phyloP scores from a whole-genome alignment of 2,113 vertebrate species.

The Bujurquina vittata region DNA sequence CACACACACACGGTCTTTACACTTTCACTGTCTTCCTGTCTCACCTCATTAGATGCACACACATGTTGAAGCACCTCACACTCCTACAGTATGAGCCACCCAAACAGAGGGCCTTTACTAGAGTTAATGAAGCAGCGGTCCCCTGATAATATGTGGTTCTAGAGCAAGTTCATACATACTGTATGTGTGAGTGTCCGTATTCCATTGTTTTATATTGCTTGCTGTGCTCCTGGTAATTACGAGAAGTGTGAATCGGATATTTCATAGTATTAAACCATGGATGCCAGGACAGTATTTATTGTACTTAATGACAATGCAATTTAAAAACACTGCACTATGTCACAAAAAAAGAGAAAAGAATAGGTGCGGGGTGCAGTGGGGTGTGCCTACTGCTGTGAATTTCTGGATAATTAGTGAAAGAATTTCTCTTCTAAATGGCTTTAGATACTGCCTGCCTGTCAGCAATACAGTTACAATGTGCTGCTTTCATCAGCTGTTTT shows the following conservation, averaged over 20 bases:
- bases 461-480: constrained; percentile 17
- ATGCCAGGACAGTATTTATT: constrained; percentile 22
- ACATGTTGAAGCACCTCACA: constrained; percentile 32
- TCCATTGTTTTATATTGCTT: not conserved
- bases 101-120: constrained; percentile 46
- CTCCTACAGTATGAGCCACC: constrained; percentile 20
- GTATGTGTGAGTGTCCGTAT: not conserved
- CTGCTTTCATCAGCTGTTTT: constrained; percentile 48
- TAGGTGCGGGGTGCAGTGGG: not conserved
- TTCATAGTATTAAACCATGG: constrained; percentile 4
- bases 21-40: constrained; percentile 9
- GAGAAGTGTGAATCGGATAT: constrained; percentile 38
- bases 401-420: constrained; percentile 36
- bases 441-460: constrained; percentile 36
- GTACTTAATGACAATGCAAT: constrained; percentile 3
- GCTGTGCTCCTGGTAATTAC: constrained; percentile 17
- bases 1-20: constrained; percentile 30
- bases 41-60: constrained; percentile 57
- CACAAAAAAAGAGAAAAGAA: too few species aligned
- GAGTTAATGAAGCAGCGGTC: constrained; percentile 63
- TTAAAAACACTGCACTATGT: not conserved
- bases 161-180: constrained; percentile 34
- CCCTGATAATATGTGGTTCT: constrained; percentile 36
- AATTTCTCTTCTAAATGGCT: constrained; percentile 39
- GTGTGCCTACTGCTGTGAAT: constrained; percentile 10